Conservation (phyloP, 1,140 invertebrate genomes). For the Coelopa frigida region DNA sequence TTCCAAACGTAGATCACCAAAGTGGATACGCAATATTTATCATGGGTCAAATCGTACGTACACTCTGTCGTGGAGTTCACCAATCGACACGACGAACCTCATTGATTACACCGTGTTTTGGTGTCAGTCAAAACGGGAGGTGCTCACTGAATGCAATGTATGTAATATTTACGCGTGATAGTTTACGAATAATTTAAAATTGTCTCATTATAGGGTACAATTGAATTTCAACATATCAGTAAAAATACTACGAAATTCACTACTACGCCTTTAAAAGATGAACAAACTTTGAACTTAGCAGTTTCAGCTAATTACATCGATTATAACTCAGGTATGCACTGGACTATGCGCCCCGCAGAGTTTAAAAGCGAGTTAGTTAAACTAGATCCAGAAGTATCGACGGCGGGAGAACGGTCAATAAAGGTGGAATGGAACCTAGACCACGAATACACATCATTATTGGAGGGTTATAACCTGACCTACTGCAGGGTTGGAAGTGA, state of each 20-base stretch:
- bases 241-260: constrained; percentile 20
- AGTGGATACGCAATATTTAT: constrained; percentile 31
- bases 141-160: constrained; percentile 30
- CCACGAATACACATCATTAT: constrained; percentile 28
- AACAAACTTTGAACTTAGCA: constrained; percentile 24
- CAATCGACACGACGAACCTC: constrained; percentile 14
- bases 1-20: constrained; percentile 12
- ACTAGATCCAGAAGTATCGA: constrained; percentile 28
- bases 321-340: constrained; percentile 33
- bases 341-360: constrained; percentile 30
- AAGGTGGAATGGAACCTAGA: constrained; percentile 31
- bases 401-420: constrained; percentile 17
- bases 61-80: constrained; percentile 31
- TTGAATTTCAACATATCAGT: constrained; percentile 28
- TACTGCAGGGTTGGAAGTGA: constrained; percentile 24
- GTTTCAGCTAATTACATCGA: constrained; percentile 32
- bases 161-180: background rate
- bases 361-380: constrained; percentile 30
- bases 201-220: constrained; percentile 15
- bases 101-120: constrained; percentile 36
- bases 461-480: constrained; percentile 34
- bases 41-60: constrained; percentile 29
- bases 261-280: constrained; percentile 16
- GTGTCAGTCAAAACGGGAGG: constrained; percentile 28
- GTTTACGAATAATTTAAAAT: background rate